These are phyloP conservation scores for Yasuhikotakia modesta DNA, from an alignment of 2,797 vertebrate genomes.

Conservation along the genomic window DNA sequence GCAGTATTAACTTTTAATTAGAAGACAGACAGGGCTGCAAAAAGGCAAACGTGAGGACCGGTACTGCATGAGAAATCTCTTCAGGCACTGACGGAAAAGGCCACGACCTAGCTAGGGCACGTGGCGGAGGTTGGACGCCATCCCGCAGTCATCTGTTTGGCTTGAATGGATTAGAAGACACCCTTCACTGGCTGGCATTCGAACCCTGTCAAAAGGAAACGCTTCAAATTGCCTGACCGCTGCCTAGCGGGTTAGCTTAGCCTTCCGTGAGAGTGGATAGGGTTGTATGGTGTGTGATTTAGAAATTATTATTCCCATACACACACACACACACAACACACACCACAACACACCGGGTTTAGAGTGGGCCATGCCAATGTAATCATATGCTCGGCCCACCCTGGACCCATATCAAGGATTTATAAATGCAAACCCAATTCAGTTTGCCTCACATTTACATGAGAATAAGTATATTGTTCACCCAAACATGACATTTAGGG, in stretches of 20 bases:
- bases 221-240: conserved; percentile 58
- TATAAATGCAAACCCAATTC: neutral
- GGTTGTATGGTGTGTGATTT: conserved; percentile 48
- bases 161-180: conserved; percentile 62
- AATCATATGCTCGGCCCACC: neutral
- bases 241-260: conserved; percentile 62
- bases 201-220: conserved; percentile 68
- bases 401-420: neutral
- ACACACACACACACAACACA: neutral
- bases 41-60: conserved; percentile 5
- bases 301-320: conserved; percentile 12
- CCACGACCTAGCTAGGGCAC: conserved; percentile 8
- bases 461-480: neutral
- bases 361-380: neutral
- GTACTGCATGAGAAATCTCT: conserved; percentile 15
- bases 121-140: conserved; percentile 56
- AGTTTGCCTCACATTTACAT: neutral
- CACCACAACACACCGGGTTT: too few species aligned
- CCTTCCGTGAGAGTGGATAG: conserved; percentile 59
- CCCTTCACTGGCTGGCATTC: conserved; percentile 64
- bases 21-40: neutral
- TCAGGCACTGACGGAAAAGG: neutral
- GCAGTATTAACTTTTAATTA: conserved; percentile 32
- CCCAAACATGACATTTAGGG: neutral
- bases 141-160: conserved; percentile 54